Percentiles rank a stretch among this genome's conserved stretches.
Conservation (phyloP, 2,113 vertebrate genomes). For the Stigmatopora nigra region DNA sequence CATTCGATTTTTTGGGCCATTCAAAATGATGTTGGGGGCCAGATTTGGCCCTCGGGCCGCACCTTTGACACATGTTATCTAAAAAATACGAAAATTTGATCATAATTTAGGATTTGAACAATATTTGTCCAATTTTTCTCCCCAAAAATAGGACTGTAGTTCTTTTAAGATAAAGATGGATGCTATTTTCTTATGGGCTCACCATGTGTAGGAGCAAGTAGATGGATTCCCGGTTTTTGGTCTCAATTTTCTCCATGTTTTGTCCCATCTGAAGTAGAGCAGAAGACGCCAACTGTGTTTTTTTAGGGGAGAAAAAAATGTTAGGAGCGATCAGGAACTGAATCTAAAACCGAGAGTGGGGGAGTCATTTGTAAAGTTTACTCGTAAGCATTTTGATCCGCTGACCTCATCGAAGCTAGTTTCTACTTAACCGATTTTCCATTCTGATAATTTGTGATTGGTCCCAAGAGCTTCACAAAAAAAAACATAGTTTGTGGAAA, state of each 20-base stretch:
- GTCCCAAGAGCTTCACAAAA: not conserved
- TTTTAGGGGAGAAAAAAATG: no score
- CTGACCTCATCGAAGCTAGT: not conserved
- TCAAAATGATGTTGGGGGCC: no score
- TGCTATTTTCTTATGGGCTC: constrained; percentile 20
- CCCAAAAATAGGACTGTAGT: no score
- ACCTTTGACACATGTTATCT: constrained; percentile 25
- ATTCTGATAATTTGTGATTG: not conserved
- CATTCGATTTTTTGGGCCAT: no score
- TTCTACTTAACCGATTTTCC: not conserved
- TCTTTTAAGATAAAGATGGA: no score
- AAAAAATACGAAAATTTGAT: not conserved
- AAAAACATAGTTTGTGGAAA: not conserved
- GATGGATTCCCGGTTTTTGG: constrained; percentile 84
- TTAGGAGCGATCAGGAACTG: not conserved
- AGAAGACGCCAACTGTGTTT: constrained; percentile 78
- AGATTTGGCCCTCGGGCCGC: no score
- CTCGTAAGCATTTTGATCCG: not conserved
- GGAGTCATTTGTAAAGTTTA: not conserved
- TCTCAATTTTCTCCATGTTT: constrained; percentile 73
- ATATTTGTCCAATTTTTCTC: no score
- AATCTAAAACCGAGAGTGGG: not conserved
- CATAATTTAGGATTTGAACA: not conserved
- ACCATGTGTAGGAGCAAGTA: constrained; percentile 86
- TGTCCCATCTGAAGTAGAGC: constrained; percentile 84